Conservation (phyloP, 2,888 invertebrate species). For the Dryobotodes eremita region DNA sequence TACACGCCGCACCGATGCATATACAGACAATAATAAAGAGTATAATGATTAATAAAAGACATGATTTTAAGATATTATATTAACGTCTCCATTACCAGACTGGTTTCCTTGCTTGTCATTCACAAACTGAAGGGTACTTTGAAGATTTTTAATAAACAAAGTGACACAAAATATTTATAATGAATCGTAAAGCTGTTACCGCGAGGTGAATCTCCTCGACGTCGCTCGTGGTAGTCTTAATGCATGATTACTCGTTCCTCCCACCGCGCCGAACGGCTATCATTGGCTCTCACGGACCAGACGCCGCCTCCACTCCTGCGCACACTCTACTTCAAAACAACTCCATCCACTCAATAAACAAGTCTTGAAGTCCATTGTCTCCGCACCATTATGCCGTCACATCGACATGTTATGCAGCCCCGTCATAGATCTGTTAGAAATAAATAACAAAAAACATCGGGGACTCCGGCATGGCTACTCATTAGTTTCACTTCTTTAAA, state of each 20-base stretch:
- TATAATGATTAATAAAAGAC: conserved; percentile 25
- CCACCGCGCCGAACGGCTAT: conserved; percentile 83
- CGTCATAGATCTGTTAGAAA: conserved; percentile 85
- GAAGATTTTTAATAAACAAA: conserved; percentile 69
- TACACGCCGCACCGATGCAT: not conserved
- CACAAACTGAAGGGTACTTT: conserved; percentile 70
- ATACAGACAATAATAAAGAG: conserved; percentile 29
- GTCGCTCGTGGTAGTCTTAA: conserved; percentile 78
- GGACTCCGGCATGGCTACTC: conserved; percentile 70
- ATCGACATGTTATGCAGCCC: conserved; percentile 80
- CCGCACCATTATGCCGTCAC: conserved; percentile 85
- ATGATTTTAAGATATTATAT: conserved; percentile 59
- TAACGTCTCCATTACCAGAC: conserved; percentile 74
- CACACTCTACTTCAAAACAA: conserved; percentile 88
- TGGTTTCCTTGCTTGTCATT: conserved; percentile 64
- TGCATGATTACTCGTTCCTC: conserved; percentile 88
- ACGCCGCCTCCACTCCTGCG: conserved; percentile 89
- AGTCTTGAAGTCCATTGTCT: conserved; percentile 89
- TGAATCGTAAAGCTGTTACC: conserved; percentile 78
- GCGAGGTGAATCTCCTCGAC: conserved; percentile 79
- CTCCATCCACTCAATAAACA: conserved; percentile 89
- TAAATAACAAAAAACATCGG: conserved; percentile 77
- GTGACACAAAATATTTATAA: conserved; percentile 75
- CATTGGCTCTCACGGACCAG: conserved; percentile 84
- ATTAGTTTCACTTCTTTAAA: conserved; percentile 72